A percentile compares a stretch with the other conserved stretches of the same genome.
These are phyloP conservation scores for Gymnogyps californianus DNA, from an alignment of 2,113 vertebrate genomes.

Conservation along the genomic window DNA sequence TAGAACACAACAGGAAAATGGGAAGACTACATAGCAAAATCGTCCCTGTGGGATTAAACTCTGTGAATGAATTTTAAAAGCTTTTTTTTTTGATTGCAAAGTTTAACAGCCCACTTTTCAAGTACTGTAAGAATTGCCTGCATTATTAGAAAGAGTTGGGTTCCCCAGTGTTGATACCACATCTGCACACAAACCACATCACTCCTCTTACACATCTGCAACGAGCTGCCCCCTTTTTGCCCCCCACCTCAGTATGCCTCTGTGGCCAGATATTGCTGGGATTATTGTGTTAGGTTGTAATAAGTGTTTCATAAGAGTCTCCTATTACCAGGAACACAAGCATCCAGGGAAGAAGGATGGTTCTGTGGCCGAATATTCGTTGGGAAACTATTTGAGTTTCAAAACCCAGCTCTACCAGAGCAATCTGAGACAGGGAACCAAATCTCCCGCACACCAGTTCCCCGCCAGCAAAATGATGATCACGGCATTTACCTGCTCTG, in stretches of 20 bases:
- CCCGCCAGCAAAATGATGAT: neutral
- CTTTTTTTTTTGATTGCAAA: neutral
- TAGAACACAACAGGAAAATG: conserved; percentile 31
- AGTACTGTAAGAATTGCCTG: neutral
- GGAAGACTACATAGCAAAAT: conserved; percentile 14
- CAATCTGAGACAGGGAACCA: neutral
- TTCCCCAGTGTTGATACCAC: neutral
- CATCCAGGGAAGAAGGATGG: neutral
- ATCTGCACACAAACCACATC: neutral
- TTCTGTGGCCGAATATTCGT: neutral
- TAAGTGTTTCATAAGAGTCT: neutral
- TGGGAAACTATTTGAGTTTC: neutral
- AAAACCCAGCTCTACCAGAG: neutral
- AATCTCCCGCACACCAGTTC: neutral
- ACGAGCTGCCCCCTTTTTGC: neutral
- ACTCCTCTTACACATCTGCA: neutral
- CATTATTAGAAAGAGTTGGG: neutral
- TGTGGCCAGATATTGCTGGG: neutral
- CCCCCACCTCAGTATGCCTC: neutral
- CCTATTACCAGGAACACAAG: neutral
- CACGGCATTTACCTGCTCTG: neutral
- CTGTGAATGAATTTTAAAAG: conserved; percentile 43
- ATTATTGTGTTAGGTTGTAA: neutral
- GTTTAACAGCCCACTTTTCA: neutral
- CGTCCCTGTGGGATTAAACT: neutral